Evolutionary conservation across 1,140 invertebrate genomes (phyloP).

Genomic region (Schlechtendalia chinensis): DNA sequence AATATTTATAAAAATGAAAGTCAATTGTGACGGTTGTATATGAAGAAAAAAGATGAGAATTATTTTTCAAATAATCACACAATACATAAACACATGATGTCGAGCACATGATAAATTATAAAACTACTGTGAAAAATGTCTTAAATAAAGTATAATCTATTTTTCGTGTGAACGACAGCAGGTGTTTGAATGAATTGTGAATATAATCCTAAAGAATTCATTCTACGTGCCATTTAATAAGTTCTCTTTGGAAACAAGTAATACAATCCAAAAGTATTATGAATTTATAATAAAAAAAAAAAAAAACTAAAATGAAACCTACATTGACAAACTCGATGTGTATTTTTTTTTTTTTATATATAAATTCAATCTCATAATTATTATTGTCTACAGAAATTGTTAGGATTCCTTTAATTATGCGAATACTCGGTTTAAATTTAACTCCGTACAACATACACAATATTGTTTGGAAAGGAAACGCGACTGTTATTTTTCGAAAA

Average conservation of each 20-base stretch:
- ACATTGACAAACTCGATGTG: neutral
- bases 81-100: slow-evolving; percentile 8
- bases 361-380: neutral
- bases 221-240: slow-evolving; percentile 15
- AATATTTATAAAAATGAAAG: neutral
- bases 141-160: slow-evolving; percentile 35
- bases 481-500: neutral
- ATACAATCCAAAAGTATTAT: neutral
- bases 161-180: slow-evolving; percentile 30
- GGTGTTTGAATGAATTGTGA: slow-evolving; percentile 30
- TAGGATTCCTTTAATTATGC: neutral
- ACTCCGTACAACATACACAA: no score
- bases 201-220: slow-evolving; percentile 33
- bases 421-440: neutral
- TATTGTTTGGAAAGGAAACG: neutral
- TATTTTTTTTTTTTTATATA: no score
- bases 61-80: neutral
- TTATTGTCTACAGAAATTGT: neutral
- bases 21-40: neutral
- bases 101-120: slow-evolving; percentile 18
- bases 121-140: slow-evolving; percentile 29
- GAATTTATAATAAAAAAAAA: neutral
- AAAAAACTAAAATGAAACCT: neutral
- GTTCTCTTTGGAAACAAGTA: slow-evolving; percentile 15
- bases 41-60: neutral